Evolutionary conservation across 2,797 vertebrate species (phyloP), one percentile per base, ranked within the genome.

Genomic region (Acipenser oxyrinchus): DNA sequence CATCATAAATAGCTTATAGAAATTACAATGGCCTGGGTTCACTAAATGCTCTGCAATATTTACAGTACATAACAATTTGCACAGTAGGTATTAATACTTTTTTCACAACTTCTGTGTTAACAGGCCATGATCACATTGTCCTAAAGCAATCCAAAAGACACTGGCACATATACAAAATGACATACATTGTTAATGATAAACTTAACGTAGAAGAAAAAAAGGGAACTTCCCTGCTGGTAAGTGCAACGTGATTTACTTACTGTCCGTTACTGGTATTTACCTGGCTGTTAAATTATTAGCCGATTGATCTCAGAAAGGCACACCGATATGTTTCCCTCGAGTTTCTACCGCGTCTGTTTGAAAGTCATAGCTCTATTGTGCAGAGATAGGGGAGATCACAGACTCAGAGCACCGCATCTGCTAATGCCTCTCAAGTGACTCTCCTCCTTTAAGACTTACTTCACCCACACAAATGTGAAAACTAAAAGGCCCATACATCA

Each of bases 381-480:
- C 10, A 13, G 23, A 48, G 8, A 63, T 70, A 71, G 71, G 68
- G 65, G 70, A 61, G 67, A 69, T 6, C 67, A 18, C 0, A 0
- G 60, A 64, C 76, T 76, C 69, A 67, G 57, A 67, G 60, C 69
- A 60, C 72, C 72, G 72, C 0, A 70, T 75, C 69, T n/a, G 8
- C 70, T 77, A 74, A 76, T 79, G 72, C 0, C 0, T 75, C 18
- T 37, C 69, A 70, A 80, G 73, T 75, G 75, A 74, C 68, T 78
- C 69, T 77, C 77, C 78, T 76, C 77, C 78, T 76, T 75, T 37
- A 37, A 77, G 74, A 75, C 69, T 78, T 74, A 70, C 74, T 76
- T 78, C 77, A 72, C 12, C 23, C 76, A 78, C 71, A 66, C 69
- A 70, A 72, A 51, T 70, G 65, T 72, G 68, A 37, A 62, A 62